Base-by-base conservation (phyloP, 2,797 vertebrate species). In the Epinephelus coioides region DNA sequence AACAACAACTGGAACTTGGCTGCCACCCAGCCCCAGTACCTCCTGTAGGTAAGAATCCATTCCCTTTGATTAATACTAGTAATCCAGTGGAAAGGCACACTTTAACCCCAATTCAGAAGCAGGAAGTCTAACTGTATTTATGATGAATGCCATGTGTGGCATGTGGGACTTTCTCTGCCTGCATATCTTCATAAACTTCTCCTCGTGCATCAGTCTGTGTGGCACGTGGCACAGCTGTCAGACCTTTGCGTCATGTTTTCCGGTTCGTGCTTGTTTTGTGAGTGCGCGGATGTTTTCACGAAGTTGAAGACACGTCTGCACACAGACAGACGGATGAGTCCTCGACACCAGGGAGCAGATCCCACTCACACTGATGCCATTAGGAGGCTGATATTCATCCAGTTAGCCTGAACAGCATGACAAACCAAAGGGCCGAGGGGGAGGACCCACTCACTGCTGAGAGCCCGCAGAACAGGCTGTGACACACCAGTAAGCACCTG, bases 381-480 rank as follows among this genome's bases (percentile, higher is more conserved):
- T 88, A 87, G 77, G 63, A 79, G 73, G 51, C 78, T 84, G 81
- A 91, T 85, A 89, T 86, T 87, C 86, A 91, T 88, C 78, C 72
- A 73, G 73, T 85, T 90, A 80, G 75, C 62, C 73, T 79, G 76
- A 73, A 73, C 86, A 83, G 75, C 63, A 67, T 77, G 87, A 86
- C 78, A 86, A 86, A 81, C 59, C 79, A 80, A 79, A 84, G 70
- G 54, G 76, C 69, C 15, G 63, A 65, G 67, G 71, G 76, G 78
- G 66, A 81, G 67, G 71, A 56, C 11, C 63, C 62, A 53, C 57
- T 83, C 79, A 60, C 44, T 55, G 73, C 69, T 50, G 76, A 75
- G 67, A 57, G 81, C 53, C 62, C 4, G 12, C 55, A 51, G 61
- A n/a, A 56, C 68, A 73, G 27, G 30, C 74, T 80, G 73, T 76